Base-by-base conservation (phyloP, 1,140 invertebrate genomes). In the Drosophila triauraria region DNA sequence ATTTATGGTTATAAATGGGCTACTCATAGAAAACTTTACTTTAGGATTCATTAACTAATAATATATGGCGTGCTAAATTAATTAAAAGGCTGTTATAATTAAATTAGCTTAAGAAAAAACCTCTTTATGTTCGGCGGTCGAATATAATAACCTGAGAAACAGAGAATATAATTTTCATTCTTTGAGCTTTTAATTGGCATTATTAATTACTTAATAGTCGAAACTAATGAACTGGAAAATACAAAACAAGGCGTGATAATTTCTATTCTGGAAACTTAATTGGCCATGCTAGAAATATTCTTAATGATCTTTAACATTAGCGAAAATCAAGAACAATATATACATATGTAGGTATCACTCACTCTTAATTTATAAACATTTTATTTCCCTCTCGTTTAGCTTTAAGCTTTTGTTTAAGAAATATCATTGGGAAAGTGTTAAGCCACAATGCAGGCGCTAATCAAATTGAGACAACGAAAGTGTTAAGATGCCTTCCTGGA, bases 391-490 rank as follows among this genome's bases (percentile, higher is more conserved):
- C 44, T 50, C 44, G 35, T 32, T 43, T 27, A 43, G 44, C 23
- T 53, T 0, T 10, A 46, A 27, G 17, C 30, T 20, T 43, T 35
- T 60, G 53, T 35, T 74, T 5, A 48, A 27, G 13, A 38, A 20
- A 20, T 43, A 12, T 12, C 20, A 10, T 48, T 32, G 46, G 47
- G 48, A 71, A 80, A 25, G 43, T 46, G 57, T 51, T 75, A 70
- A 50, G 43, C 32, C 51, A 38, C 51, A 38, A 72, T 42, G 47
- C 57, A 67, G 67, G 77, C 67, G 74, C 44, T 78, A 78, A 75
- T 78, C 78, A 64, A 86, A 85, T 85, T 85, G 58, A 82, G 79
- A 82, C 82, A 86, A 86, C 57, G 82, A 78, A 85, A 81, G 82
- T 85, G 82, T 86, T 78, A 82, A 78, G 74, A 56, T 62, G 51